Evolutionary conservation across 2,888 invertebrate species (phyloP).

Genomic region (Hypena proboscidalis): DNA sequence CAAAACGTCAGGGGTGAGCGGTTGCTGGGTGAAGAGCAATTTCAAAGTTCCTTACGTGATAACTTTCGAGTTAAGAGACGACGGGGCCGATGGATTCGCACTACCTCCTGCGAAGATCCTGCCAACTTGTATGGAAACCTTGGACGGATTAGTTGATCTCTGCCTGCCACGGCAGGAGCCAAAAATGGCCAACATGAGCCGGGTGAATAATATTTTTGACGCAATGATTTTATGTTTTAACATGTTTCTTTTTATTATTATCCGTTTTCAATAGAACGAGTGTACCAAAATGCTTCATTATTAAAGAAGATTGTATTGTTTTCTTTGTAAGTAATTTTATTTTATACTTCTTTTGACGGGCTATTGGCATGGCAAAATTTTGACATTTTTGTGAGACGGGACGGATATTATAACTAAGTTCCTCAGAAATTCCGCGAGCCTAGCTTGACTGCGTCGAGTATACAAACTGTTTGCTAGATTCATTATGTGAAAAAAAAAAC

Average conservation of each 20-base stretch:
- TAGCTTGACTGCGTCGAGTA: too few relatives aligned
- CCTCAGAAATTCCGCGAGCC: too few relatives aligned
- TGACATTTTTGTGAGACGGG: too few relatives aligned
- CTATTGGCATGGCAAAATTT: too few relatives aligned
- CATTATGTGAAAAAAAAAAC: too few relatives aligned
- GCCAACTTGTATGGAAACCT: constrained; percentile 86
- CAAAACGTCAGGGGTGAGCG: constrained; percentile 86
- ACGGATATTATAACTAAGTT: too few relatives aligned
- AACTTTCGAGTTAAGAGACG: constrained; percentile 89
- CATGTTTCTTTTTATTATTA: constrained; percentile 54
- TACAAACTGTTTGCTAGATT: too few relatives aligned
- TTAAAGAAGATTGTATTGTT: too few relatives aligned
- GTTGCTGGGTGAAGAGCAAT: constrained; percentile 90
- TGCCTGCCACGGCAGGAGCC: constrained; percentile 29
- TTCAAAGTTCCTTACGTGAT: constrained; percentile 87
- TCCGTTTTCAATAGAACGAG: constrained; percentile 45
- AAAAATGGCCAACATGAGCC: neutral
- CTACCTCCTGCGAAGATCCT: constrained; percentile 87
- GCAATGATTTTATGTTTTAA: constrained; percentile 47
- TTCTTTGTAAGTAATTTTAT: too few relatives aligned
- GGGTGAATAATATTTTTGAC: constrained; percentile 29
- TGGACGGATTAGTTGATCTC: constrained; percentile 77
- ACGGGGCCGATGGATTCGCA: constrained; percentile 87
- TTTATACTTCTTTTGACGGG: too few relatives aligned
- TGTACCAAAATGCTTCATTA: too few relatives aligned